phyloP scores from a whole-genome alignment of 2,888 invertebrate genomes.

The Lepidocyrtoides sp. region DNA sequence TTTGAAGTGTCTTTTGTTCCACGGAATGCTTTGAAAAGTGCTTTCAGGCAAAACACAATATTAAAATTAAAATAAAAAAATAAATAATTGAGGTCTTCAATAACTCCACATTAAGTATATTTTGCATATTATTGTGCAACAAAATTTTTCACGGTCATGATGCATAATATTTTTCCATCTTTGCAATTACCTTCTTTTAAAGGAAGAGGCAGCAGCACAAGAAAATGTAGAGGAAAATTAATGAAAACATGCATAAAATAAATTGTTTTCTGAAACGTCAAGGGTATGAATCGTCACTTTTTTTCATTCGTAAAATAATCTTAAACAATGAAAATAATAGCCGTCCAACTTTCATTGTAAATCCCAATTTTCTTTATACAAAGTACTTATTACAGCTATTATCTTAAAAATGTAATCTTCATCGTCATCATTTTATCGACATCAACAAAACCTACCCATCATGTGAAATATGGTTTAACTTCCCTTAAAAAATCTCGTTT shows the following conservation, averaged over 20 bases:
- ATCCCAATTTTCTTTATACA: constrained; percentile 34
- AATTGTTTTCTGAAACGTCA: constrained; percentile 72
- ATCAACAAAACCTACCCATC: background rate
- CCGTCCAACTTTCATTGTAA: constrained; percentile 28
- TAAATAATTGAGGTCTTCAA: constrained; percentile 50
- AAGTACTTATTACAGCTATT: constrained; percentile 31
- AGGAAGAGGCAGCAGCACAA: constrained; percentile 9
- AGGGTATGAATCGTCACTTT: constrained; percentile 61
- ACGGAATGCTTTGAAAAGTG: constrained; percentile 43
- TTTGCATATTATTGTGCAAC: constrained; percentile 56
- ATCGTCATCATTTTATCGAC: constrained; percentile 22
- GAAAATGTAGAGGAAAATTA: constrained; percentile 19
- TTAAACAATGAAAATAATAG: constrained; percentile 37
- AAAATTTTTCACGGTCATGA: constrained; percentile 68
- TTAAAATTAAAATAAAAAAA: constrained; percentile 35
- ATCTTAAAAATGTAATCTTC: constrained; percentile 59
- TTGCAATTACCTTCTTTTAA: background rate
- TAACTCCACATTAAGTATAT: constrained; percentile 21
- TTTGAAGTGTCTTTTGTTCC: constrained; percentile 47
- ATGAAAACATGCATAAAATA: constrained; percentile 62
- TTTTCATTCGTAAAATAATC: constrained; percentile 31
- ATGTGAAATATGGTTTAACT: constrained; percentile 55
- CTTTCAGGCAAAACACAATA: background rate
- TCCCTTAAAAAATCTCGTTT: constrained; percentile 44
- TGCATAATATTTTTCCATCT: background rate